Base-by-base conservation (phyloP, 2,888 invertebrate genomes). In the Pristionchus arcanus region DNA sequence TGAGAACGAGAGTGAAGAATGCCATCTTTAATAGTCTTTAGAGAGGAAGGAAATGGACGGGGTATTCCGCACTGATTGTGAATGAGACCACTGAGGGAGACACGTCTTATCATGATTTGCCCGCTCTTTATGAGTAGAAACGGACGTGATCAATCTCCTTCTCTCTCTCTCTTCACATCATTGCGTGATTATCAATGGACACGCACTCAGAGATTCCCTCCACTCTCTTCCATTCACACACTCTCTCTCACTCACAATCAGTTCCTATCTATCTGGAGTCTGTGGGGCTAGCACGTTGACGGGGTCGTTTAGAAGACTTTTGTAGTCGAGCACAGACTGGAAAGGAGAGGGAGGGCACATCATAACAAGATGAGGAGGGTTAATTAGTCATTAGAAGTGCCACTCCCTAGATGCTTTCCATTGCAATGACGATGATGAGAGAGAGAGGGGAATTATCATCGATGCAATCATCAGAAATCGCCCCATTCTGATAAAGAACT, bases 171-270 rank as follows among this genome's bases (percentile, higher is more conserved):
- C 25, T 49, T 37, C 74, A 37, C 74, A 37, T 74, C 74, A 74
- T 21, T 74, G 63, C 19, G 63, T 63, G 74, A 74, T 74, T 74
- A 74, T 74, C 74, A 74, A 74, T 74, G 74, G 74, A 74, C 74
- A 74, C 74, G 74, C 74, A 37, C 74, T n/a, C 37, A 74, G 21
- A 37, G 74, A 74, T 37, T n/a, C 74, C 4, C 74, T 74, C 74
- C 25, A 28, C 34, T 74, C 74, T 74, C 74, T 74, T 16, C 16
- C 37, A 19, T 74, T 42, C 37, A 25, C 74, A 34, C 74, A 21
- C 34, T 37, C 74, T 74, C 34, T 74, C 71, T 28, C 55, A 2
- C 15, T 55, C 55, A 55, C 63, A 15, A 59, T 19, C 59, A 71
- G 71, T 71, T 16, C n/a, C n/a, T 49, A 49, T 11, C 37, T 42